Evolutionary conservation across 2,888 invertebrate genomes (phyloP).

Genomic region (Brachynemurus nebulosus): DNA sequence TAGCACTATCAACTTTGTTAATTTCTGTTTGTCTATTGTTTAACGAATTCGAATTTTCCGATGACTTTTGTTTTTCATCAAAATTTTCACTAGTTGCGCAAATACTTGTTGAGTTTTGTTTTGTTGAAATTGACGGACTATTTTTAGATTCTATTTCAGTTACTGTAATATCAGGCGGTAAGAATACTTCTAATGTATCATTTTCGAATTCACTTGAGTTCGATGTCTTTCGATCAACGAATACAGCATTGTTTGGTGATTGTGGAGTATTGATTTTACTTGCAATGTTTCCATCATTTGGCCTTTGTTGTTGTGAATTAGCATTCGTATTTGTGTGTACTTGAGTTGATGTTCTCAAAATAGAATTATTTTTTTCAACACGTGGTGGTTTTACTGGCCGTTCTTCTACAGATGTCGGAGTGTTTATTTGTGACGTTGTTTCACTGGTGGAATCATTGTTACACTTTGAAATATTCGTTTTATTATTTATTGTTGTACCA

Average conservation of each 20-base stretch:
- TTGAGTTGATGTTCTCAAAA: neutral
- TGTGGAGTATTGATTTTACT: neutral
- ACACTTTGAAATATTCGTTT: neutral
- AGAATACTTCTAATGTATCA: neutral
- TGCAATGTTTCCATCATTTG: neutral
- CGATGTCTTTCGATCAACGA: neutral
- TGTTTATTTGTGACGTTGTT: neutral
- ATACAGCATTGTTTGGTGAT: neutral
- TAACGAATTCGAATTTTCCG: too few species aligned
- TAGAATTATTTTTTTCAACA: constrained; percentile 4
- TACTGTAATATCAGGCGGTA: neutral
- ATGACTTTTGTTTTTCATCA: too few species aligned
- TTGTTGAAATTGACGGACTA: too few species aligned
- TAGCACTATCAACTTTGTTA: too few species aligned
- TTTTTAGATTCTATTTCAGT: too few species aligned
- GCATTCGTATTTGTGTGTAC: too few species aligned
- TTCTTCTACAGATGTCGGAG: neutral
- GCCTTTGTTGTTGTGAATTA: neutral
- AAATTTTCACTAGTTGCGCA: too few species aligned
- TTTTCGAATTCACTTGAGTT: neutral
- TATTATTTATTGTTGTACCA: neutral
- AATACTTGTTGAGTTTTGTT: too few species aligned
- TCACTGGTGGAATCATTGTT: neutral
- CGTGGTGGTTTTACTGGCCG: constrained; percentile 9
- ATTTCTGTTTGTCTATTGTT: too few species aligned